phyloP scores from a whole-genome alignment of 2,797 vertebrate genomes.

The Gymnodraco acuticeps region DNA sequence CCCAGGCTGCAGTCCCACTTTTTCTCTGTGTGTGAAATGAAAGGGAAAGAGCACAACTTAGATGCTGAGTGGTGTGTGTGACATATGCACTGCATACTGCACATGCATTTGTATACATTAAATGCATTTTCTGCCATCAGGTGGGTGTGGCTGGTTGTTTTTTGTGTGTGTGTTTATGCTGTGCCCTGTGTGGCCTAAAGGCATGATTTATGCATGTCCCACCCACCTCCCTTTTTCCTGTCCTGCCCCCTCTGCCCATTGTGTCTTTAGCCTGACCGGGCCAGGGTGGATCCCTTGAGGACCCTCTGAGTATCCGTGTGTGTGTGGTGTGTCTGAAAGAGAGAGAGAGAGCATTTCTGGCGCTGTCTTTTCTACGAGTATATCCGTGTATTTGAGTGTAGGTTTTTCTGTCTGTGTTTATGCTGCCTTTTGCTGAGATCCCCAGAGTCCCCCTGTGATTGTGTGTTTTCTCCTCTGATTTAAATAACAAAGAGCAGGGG shows the following conservation, averaged over 20 bases:
- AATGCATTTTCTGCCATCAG: conserved; percentile 6
- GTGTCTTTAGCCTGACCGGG: conserved; percentile 51
- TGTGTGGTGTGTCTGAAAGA: conserved; percentile 6
- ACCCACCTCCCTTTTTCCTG: conserved; percentile 58
- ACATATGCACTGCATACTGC: not conserved
- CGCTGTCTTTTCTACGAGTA: no score
- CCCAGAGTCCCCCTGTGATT: conserved; percentile 53
- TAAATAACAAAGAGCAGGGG: conserved; percentile 78
- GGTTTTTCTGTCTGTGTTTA: conserved; percentile 33
- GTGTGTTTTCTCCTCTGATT: conserved; percentile 71
- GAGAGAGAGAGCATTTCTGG: no score
- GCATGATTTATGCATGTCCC: conserved; percentile 72
- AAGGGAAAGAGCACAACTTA: not conserved
- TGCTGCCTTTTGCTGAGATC: conserved; percentile 42
- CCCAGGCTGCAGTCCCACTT: conserved; percentile 30
- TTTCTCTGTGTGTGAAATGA: conserved; percentile 23
- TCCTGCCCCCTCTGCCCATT: conserved; percentile 50
- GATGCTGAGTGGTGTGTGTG: conserved; percentile 7
- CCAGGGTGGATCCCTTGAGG: conserved; percentile 41
- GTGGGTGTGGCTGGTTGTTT: conserved; percentile 37
- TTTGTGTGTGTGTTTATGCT: conserved; percentile 46
- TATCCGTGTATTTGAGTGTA: conserved; percentile 35
- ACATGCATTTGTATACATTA: not conserved
- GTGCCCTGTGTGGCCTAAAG: conserved; percentile 59
- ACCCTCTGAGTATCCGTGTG: conserved; percentile 27